Conservation (phyloP, 2,113 vertebrate genomes). For the Vulpes vulpes region DNA sequence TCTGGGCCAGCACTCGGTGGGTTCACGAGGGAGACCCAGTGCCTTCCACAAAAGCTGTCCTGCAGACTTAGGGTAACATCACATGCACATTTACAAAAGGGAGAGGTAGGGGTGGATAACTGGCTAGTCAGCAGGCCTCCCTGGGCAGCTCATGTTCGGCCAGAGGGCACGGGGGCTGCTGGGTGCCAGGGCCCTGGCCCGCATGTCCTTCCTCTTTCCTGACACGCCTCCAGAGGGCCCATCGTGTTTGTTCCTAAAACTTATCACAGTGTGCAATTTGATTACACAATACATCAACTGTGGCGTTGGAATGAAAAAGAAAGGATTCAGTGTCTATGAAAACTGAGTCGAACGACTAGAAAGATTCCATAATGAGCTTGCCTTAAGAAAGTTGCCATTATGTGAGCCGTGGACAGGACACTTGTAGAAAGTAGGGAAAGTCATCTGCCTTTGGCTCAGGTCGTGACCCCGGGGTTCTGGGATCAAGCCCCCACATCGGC, state of each 20-base stretch:
- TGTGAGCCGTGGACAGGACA: background rate
- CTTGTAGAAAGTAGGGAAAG: background rate
- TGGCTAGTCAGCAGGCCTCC: background rate
- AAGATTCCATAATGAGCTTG: background rate
- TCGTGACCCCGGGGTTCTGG: background rate
- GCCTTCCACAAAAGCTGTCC: background rate
- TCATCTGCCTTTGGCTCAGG: background rate
- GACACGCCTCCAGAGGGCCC: background rate
- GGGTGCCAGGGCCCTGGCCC: rapidly evolving
- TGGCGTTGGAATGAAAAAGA: too few species aligned
- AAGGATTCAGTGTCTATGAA: background rate
- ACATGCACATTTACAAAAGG: background rate
- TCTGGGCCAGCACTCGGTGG: background rate
- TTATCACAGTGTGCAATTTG: background rate
- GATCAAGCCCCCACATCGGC: background rate
- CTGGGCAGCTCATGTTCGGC: background rate
- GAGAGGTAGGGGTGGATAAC: background rate
- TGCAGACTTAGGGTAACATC: background rate
- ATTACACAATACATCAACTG: background rate
- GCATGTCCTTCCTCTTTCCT: too few species aligned
- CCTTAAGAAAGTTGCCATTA: background rate
- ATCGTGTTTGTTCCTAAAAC: background rate
- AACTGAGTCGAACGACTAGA: background rate
- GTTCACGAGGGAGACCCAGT: too few species aligned
- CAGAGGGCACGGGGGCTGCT: background rate